Conservation (phyloP, 2,113 vertebrate genomes). For the Agelaius phoeniceus region DNA sequence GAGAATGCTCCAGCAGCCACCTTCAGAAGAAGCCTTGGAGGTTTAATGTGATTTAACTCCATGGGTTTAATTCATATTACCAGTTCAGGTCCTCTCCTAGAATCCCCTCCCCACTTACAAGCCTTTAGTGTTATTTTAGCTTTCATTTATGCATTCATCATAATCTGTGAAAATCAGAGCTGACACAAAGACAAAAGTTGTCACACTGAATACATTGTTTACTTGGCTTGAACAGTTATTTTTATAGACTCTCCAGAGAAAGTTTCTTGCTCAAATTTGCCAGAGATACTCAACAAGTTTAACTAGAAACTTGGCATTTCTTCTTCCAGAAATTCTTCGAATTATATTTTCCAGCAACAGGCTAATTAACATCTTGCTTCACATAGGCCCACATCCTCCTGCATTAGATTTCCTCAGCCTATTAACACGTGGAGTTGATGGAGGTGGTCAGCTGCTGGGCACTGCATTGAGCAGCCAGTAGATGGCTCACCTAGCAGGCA, state of each 20-base stretch:
- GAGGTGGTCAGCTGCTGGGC: background rate
- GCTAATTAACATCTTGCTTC: conserved; percentile 58
- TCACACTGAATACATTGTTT: conserved; percentile 23
- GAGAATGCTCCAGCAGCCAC: background rate
- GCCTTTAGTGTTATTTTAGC: conserved; percentile 13
- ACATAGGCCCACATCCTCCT: background rate
- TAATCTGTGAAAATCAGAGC: conserved; percentile 34
- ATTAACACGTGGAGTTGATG: background rate
- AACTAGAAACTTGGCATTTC: conserved; percentile 48
- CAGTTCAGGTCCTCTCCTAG: background rate
- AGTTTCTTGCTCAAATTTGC: conserved; percentile 37
- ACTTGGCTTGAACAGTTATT: conserved; percentile 38
- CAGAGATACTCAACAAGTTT: conserved; percentile 49
- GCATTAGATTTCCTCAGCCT: background rate
- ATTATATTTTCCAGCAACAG: conserved; percentile 27
- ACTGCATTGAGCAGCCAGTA: background rate
- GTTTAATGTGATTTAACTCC: background rate
- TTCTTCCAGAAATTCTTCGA: conserved; percentile 7
- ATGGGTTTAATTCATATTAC: background rate
- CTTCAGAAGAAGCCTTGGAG: background rate
- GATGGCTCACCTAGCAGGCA: background rate
- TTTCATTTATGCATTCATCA: background rate
- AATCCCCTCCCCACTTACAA: background rate
- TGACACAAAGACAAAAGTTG: conserved; percentile 43
- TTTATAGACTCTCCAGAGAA: conserved; percentile 39